These are phyloP conservation scores for Girardinichthys multiradiatus DNA, from an alignment of 2,113 vertebrate species.

Conservation along the genomic window DNA sequence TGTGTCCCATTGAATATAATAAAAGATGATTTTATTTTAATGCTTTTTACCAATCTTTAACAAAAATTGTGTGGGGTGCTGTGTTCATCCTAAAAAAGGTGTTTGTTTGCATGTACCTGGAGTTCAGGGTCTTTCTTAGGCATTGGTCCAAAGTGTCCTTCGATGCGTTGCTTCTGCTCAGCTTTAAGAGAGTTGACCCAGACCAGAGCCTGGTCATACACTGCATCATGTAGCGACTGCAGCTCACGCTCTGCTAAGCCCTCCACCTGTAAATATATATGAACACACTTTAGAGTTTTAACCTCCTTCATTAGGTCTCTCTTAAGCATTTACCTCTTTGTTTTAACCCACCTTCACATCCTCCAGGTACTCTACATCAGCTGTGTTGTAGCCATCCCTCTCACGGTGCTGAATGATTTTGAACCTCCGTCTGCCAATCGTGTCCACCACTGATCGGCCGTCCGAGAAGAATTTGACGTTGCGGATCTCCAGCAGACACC, in stretches of 20 bases:
- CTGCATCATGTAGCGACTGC: conserved; percentile 83
- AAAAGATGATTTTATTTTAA: too few relatives aligned
- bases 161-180: conserved; percentile 89
- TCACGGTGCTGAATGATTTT: conserved; percentile 87
- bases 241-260: conserved; percentile 86
- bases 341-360: conserved; percentile 83
- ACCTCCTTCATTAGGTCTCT: neutral
- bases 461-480: conserved; percentile 91
- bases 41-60: too few relatives aligned
- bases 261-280: conserved; percentile 80
- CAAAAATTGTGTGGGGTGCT: neutral
- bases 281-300: conserved; percentile 1
- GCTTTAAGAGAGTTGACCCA: conserved; percentile 91
- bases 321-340: neutral
- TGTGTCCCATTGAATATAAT: too few relatives aligned
- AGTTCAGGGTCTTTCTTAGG: conserved; percentile 87
- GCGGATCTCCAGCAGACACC: conserved; percentile 90
- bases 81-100: too few relatives aligned
- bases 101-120: conserved; percentile 77
- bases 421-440: conserved; percentile 87
- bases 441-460: conserved; percentile 89
- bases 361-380: conserved; percentile 91
- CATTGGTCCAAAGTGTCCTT: conserved; percentile 92
- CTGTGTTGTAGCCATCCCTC: conserved; percentile 92
- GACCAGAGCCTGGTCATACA: conserved; percentile 89